Conservation (phyloP, 2,113 vertebrate genomes). For the Bambusicola thoracicus region DNA sequence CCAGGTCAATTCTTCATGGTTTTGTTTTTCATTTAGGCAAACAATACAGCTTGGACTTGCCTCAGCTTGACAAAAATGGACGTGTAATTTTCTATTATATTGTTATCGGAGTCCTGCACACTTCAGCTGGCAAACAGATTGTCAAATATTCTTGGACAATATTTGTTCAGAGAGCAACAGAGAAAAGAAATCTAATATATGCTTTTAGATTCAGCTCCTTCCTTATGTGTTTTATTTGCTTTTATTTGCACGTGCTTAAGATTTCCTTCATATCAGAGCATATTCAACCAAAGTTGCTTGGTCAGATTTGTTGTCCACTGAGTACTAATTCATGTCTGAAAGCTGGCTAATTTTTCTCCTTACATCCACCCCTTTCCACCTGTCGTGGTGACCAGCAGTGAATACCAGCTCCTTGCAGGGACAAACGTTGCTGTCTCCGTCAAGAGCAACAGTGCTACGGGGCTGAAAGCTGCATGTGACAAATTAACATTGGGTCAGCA, state of each 20-base stretch:
- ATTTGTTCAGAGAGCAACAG: background rate
- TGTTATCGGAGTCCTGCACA: background rate
- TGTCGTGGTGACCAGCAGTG: background rate
- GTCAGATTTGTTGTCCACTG: background rate
- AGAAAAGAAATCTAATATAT: constrained; percentile 8
- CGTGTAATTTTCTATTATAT: background rate
- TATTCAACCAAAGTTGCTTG: background rate
- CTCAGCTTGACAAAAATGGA: background rate
- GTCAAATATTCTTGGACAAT: background rate
- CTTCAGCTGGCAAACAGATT: constrained; percentile 35
- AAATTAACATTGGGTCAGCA: accelerated
- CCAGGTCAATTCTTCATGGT: background rate
- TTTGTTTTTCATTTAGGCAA: background rate
- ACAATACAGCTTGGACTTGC: background rate
- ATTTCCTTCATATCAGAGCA: background rate
- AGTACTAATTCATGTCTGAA: background rate
- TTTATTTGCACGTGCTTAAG: background rate
- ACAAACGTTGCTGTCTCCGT: background rate
- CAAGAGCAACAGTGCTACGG: background rate
- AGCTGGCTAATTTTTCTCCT: background rate
- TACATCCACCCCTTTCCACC: background rate
- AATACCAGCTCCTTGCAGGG: background rate
- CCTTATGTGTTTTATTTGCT: background rate
- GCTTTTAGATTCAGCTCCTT: background rate
- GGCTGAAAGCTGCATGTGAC: background rate